These are phyloP conservation scores for Phoxinus phoxinus DNA, from an alignment of 2,113 vertebrate species.

Conservation along the genomic window DNA sequence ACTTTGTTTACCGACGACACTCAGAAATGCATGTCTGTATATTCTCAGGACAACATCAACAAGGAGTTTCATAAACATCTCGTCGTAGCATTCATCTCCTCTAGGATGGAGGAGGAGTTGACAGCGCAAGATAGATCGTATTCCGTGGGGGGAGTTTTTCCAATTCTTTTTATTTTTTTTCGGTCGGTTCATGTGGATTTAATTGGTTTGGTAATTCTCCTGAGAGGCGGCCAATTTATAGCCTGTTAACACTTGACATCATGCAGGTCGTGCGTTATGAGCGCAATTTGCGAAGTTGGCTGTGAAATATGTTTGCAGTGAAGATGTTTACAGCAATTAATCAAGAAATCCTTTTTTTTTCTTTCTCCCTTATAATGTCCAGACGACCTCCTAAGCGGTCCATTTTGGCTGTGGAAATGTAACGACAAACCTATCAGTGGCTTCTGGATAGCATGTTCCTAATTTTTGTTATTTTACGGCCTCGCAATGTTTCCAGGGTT, in stretches of 20 bases:
- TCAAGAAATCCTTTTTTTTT: neutral
- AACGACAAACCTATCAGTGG: constrained; percentile 18
- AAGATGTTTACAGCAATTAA: constrained; percentile 25
- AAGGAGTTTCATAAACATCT: constrained; percentile 32
- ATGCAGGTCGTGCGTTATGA: constrained; percentile 43
- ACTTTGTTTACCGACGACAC: neutral
- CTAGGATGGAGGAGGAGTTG: neutral
- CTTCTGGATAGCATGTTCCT: constrained; percentile 25
- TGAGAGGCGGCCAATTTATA: constrained; percentile 58
- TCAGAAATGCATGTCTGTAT: constrained; percentile 31
- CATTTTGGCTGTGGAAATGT: neutral
- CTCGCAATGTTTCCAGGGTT: constrained; percentile 12
- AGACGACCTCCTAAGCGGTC: neutral
- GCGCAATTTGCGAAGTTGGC: constrained; percentile 35
- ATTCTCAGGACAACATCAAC: constrained; percentile 27
- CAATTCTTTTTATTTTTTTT: neutral
- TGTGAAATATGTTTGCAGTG: constrained; percentile 54
- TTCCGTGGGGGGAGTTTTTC: constrained; percentile 27
- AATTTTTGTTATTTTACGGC: constrained; percentile 19
- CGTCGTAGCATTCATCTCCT: neutral
- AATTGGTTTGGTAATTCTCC: constrained; percentile 56
- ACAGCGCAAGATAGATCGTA: constrained; percentile 31
- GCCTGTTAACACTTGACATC: constrained; percentile 62
- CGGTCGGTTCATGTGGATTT: constrained; percentile 55
- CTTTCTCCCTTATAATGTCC: neutral